Base-by-base conservation (phyloP, 1,140 invertebrate genomes). In the Halictus rubicundus region DNA sequence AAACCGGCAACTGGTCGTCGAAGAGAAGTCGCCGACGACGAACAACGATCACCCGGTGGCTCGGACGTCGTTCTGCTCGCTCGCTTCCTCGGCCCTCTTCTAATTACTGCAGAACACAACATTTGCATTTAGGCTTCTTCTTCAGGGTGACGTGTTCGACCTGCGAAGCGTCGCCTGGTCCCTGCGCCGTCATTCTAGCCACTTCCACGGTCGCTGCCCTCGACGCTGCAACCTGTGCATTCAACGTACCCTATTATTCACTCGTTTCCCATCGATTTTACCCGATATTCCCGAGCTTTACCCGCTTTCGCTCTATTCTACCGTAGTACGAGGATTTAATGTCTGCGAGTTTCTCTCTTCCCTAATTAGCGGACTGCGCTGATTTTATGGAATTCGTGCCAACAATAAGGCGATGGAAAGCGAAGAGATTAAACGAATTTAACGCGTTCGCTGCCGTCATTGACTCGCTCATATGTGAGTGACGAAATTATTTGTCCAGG, bases 121-220 rank as follows among this genome's bases (percentile, higher is more conserved):
- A 97, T 92, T 96, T 96, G 94, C 97, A 97, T 94, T 97, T 97
- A 91, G 96, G 96, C 93, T 98, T 97, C 94, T 98, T 98, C 94
- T 97, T 97, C 86, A 97, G 94, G 87, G 96, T 96, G 78, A 98
- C 96, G 90, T 97, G 96, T 90, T 97, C 97, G 32, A 97, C 96
- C 90, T 97, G 96, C 85, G 95, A 95, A 68, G 96, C 96, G 89
- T 97, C 96, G 80, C 94, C 95, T 0, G 96, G 95, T n/a, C 95
- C 94, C 80, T 94, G 94, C 32, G 96, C 94, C 46, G 95, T 95
- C 25, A 95, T 94, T 90, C 95, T 95, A 86, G 96, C 95, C 21
- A 97, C 96, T 86, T 97, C 96, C 46, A 97, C 96, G 6, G 95
- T 93, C 66, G 92, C 94, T 69, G 93, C 92, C 57, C 91, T 92